These are phyloP conservation scores for Tyrophagus putrescentiae DNA, from an alignment of 1,140 invertebrate genomes.

Conservation along the genomic window DNA sequence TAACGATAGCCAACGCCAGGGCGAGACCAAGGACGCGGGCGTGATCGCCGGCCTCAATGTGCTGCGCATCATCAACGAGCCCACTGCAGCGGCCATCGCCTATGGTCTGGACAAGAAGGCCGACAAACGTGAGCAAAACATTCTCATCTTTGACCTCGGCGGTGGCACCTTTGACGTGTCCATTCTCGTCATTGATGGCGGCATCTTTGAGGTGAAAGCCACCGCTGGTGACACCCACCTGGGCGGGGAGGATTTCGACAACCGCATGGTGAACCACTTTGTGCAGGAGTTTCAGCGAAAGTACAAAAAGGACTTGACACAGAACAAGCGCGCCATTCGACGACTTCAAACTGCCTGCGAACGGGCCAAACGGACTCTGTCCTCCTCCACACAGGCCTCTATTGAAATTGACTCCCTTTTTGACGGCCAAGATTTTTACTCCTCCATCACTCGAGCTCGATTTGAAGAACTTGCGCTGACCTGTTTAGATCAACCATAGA, in stretches of 20 bases:
- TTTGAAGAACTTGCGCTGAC: conserved; percentile 90
- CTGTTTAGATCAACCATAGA: conserved; percentile 43
- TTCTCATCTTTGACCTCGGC: conserved; percentile 96
- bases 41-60: conserved; percentile 75
- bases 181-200: conserved; percentile 94
- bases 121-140: conserved; percentile 87
- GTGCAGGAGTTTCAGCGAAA: conserved; percentile 98
- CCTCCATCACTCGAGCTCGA: conserved; percentile 77
- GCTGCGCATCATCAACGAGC: conserved; percentile 99
- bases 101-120: conserved; percentile 95
- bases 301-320: conserved; percentile 92
- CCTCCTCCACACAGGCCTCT: conserved; percentile 65
- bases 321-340: conserved; percentile 83
- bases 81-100: conserved; percentile 98
- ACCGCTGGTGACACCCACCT: conserved; percentile 98
- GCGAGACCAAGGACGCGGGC: conserved; percentile 66
- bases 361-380: conserved; percentile 90
- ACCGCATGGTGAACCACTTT: conserved; percentile 89
- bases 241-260: conserved; percentile 95
- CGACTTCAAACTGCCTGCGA: conserved; percentile 92
- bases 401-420: conserved; percentile 89
- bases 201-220: conserved; percentile 72
- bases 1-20: conserved; percentile 93
- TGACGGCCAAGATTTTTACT: conserved; percentile 93
- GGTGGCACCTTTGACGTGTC: conserved; percentile 99